Base-by-base conservation (phyloP, 2,113 vertebrate species). In the Rostratula benghalensis region DNA sequence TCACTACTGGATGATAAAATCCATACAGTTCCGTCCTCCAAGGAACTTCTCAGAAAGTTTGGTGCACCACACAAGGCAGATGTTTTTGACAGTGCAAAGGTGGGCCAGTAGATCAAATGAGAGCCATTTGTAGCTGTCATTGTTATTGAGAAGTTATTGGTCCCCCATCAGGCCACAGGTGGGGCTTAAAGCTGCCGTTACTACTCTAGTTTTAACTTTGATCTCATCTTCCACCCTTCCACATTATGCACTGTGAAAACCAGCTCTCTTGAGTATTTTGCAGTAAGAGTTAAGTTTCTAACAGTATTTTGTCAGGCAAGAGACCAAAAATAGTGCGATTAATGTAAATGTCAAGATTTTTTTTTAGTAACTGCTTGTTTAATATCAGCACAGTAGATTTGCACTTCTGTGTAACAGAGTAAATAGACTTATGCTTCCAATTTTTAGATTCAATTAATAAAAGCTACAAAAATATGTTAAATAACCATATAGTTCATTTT, bases 391-490 rank as follows among this genome's bases (percentile, higher is more conserved):
- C 5, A 31, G 35, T 35, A 78, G 56, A 51, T 51, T 71, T 78
- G 33, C 1, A 39, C 22, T 93, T 87, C 23, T 67, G 1, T 46
- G 21, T 61, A 60, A 76, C 3, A 77, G 20, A 69, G 43, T 35
- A 80, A 83, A 64, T 20, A 7, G 20, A 64, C 6, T 73, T 63
- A 33, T 3, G 7, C 7, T 83, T 23, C 6, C 13, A 81, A 15
- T 17, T 81, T 92, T 93, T 63, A 63, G 16, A 56, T 86, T 88
- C 11, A 77, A 51, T 80, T 86, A 90, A 80, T 53, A 67, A 73
- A 83, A 83, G 9, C 21, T 43, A 45, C 83, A 64, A 64, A 83
- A 57, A 69, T n/a, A 57, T 13, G 20, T 74, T 94, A 80, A 73
- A 53, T 65, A 76, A 91, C 35, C 24, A 71, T 59, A n/a, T 39